phyloP scores from a whole-genome alignment of 1,140 invertebrate genomes.

The Ceratina japonica region DNA sequence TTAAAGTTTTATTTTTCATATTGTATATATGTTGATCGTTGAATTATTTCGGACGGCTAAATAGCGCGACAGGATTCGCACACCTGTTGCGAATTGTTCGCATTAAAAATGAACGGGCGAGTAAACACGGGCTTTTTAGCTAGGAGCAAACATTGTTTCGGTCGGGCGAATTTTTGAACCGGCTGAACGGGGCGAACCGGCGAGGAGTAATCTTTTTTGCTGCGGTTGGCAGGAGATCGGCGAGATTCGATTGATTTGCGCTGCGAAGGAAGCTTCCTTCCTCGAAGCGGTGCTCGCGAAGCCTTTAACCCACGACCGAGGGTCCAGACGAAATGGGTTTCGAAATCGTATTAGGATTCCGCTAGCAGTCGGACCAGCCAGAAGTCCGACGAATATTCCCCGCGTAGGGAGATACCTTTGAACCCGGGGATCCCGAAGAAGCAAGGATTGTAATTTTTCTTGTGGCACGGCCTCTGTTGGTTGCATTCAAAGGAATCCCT shows the following conservation, averaged over 20 bases:
- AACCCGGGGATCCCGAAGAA: neutral
- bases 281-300: constrained; percentile 14
- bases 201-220: constrained; percentile 9
- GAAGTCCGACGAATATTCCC: constrained; percentile 12
- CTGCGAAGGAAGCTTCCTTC: constrained; percentile 31
- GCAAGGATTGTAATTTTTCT: constrained; percentile 39
- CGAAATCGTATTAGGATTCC: constrained; percentile 58
- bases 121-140: neutral
- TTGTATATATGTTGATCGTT: neutral
- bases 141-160: neutral
- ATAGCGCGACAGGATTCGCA: neutral
- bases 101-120: constrained; percentile 38
- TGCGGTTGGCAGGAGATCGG: constrained; percentile 24
- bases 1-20: too few species aligned
- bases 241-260: constrained; percentile 57
- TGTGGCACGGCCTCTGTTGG: neutral
- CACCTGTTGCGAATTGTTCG: constrained; percentile 41
- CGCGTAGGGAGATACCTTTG: constrained; percentile 14
- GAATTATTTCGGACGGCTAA: neutral
- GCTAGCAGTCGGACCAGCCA: neutral
- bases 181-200: neutral
- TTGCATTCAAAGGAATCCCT: constrained; percentile 41
- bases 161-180: neutral
- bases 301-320: constrained; percentile 3
- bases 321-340: constrained; percentile 52